These are phyloP conservation scores for Phalera bucephala DNA, from an alignment of 2,888 invertebrate genomes.

Conservation along the genomic window DNA sequence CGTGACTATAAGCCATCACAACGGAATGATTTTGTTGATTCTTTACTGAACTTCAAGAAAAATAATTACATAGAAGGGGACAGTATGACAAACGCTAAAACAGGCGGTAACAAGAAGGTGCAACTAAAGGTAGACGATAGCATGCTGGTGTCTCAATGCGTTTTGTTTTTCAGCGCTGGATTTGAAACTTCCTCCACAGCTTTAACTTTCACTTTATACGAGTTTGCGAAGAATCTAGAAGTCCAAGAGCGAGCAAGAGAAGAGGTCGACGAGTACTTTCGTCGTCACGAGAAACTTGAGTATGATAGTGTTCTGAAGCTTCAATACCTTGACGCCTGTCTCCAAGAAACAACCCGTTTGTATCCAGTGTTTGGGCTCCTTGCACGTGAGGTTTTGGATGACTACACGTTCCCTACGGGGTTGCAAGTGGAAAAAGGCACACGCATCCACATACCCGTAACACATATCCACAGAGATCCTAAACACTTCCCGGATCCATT, in stretches of 20 bases:
- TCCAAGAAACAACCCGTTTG: neutral
- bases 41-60: neutral
- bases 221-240: constrained; percentile 1
- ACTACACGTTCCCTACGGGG: neutral
- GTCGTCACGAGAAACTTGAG: neutral
- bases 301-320: neutral
- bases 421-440: neutral
- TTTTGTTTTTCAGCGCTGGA: constrained; percentile 1
- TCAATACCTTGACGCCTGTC: constrained; percentile 1
- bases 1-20: neutral
- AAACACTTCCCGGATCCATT: neutral
- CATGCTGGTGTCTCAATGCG: neutral
- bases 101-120: neutral
- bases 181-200: constrained; percentile 1
- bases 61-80: neutral
- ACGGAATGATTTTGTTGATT: constrained; percentile 4
- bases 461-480: neutral
- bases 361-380: constrained; percentile 1
- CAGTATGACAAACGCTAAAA: neutral
- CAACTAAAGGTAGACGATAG: constrained; percentile 1
- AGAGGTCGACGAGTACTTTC: neutral
- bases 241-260: neutral
- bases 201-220: neutral
- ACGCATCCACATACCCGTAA: neutral
- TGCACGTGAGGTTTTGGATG: neutral